Base-by-base conservation (phyloP, 2,888 invertebrate species). In the Dermolepida albohirtum region DNA sequence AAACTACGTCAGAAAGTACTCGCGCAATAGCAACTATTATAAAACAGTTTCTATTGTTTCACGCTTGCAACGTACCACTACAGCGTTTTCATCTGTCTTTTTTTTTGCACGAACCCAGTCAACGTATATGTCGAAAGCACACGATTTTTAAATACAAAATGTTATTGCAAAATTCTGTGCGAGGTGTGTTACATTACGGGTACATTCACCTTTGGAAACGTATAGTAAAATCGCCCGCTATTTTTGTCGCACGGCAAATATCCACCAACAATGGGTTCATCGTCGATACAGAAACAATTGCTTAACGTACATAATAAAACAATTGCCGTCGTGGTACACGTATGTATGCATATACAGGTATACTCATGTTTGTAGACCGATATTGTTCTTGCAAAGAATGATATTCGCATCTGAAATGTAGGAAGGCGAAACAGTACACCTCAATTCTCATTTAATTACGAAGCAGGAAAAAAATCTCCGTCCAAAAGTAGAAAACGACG, bases 111-210 rank as follows among this genome's bases (percentile, higher is more conserved):
- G 51, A 29, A 44, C 59, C 11, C 22, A 41, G 70, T 67, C 69
- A 12, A 70, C 66, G 41, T 59, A 66, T 63, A 72, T 78, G 78
- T 72, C 72, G 77, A 78, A 78, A 78, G 27, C 74, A 72, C 69
- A 72, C 74, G 50, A 77, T 78, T 79, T 80, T 78, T 78, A 78
- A 80, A 78, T 79, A 80, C 79, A 80, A 79, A 80, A 78, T 78
- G 77, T 75, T 78, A 74, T 79, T 78, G 78, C 78, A 77, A 79
- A 78, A 79, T 73, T 71, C 63, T 64, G 59, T 66, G 27, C 29
- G 47, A 59, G 29, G 47, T 27, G 34, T 57, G 40, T 8, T 27
- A 27, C 16, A 29, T 44, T 27, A 55, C 67, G 69, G 68, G 79
- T 74, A 70, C 79, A 70, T 76, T 77, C 76, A 78, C 79, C 78